A percentile compares a stretch with the other conserved stretches of the same genome.
phyloP scores from a whole-genome alignment of 2,113 vertebrate genomes.

The Polypterus senegalus region DNA sequence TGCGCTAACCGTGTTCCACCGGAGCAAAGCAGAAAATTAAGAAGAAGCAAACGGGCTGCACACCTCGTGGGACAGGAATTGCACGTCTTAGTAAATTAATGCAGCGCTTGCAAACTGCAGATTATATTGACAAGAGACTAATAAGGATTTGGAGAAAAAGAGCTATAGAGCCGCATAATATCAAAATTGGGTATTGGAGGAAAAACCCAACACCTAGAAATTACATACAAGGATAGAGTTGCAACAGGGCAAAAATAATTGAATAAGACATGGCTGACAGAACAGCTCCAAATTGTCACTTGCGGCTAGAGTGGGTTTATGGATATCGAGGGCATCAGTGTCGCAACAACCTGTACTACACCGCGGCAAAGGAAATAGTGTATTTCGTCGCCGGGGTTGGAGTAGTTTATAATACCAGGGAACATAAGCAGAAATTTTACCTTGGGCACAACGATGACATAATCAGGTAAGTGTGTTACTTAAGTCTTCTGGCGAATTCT shows the following conservation, averaged over 20 bases:
- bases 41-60: no score
- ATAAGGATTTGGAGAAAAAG: constrained; percentile 23
- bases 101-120: constrained; percentile 18
- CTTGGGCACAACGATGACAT: constrained; percentile 96
- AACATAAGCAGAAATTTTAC: constrained; percentile 98
- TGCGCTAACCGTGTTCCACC: constrained; percentile 1
- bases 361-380: constrained; percentile 89
- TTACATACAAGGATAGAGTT: constrained; percentile 5
- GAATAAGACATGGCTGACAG: constrained; percentile 80
- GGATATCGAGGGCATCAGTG: constrained; percentile 96
- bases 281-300: constrained; percentile 88
- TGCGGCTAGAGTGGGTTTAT: constrained; percentile 96
- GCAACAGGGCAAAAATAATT: constrained; percentile 37
- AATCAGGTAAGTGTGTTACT: constrained; percentile 69
- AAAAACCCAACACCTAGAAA: constrained; percentile 15
- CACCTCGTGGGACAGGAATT: no score
- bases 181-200: constrained; percentile 33
- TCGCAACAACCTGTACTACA: constrained; percentile 98
- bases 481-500: no score
- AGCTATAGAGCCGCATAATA: constrained; percentile 17
- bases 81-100: no score
- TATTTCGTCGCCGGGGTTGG: constrained; percentile 94
- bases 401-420: constrained; percentile 92
- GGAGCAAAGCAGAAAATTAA: no score
- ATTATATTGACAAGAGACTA: constrained; percentile 5